Percentiles rank a stretch among this genome's conserved stretches.
Evolutionary conservation across 2,888 invertebrate species (phyloP).

Genomic region (Rugalucina vietnamica): DNA sequence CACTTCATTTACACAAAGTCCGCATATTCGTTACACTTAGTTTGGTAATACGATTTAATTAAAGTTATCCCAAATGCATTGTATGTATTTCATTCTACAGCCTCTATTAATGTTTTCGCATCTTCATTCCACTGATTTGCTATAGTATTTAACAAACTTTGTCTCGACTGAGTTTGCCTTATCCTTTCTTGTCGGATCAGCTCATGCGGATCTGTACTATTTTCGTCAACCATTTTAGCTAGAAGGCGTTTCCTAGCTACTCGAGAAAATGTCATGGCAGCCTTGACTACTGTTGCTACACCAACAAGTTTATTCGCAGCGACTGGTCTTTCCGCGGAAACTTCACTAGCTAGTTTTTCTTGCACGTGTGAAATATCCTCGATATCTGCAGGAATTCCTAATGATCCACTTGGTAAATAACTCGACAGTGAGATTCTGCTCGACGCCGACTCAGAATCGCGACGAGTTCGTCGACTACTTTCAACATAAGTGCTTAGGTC

Average conservation of each 20-base stretch:
- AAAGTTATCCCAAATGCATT: neutral
- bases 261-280: constrained; percentile 67
- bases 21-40: too few relatives aligned
- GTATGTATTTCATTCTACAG: constrained; percentile 54
- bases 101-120: constrained; percentile 37
- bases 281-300: constrained; percentile 61
- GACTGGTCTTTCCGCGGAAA: constrained; percentile 54
- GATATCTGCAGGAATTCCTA: constrained; percentile 59
- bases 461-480: constrained; percentile 38
- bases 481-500: constrained; percentile 55
- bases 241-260: constrained; percentile 62
- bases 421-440: constrained; percentile 54
- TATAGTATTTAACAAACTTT: constrained; percentile 62
- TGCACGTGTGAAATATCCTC: constrained; percentile 52
- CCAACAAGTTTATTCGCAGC: constrained; percentile 58
- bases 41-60: too few relatives aligned
- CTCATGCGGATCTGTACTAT: constrained; percentile 63
- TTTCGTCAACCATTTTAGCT: constrained; percentile 65
- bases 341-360: constrained; percentile 52
- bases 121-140: constrained; percentile 52
- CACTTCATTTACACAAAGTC: too few relatives aligned
- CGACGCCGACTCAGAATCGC: constrained; percentile 50
- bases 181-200: constrained; percentile 64
- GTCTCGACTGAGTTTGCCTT: constrained; percentile 59
- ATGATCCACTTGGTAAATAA: constrained; percentile 44